These are phyloP conservation scores for Caenorhabditis angaria DNA, from an alignment of 2,888 invertebrate genomes.

Conservation along the genomic window DNA sequence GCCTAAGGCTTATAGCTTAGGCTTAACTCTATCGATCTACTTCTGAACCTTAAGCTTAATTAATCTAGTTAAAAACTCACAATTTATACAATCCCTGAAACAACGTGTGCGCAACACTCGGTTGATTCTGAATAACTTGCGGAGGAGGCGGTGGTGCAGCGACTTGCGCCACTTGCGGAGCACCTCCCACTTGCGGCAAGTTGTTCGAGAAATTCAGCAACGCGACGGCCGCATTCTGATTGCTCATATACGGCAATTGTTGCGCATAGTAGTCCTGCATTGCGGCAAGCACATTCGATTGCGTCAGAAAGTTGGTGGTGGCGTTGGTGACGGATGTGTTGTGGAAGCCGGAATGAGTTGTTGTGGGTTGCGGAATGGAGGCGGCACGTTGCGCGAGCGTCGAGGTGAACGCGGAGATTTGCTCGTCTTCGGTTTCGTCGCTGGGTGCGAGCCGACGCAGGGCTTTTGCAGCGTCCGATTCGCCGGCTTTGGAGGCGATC, in stretches of 20 bases:
- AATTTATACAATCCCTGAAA: constrained; percentile 31
- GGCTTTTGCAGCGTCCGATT: constrained; percentile 42
- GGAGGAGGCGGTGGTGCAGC: constrained; percentile 16
- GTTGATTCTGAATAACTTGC: constrained; percentile 8
- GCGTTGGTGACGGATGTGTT: constrained; percentile 21
- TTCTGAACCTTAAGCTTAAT: too few relatives aligned
- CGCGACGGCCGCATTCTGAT: constrained; percentile 57
- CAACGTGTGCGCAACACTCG: constrained; percentile 8
- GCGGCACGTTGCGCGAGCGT: constrained; percentile 17
- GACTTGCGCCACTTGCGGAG: constrained; percentile 13
- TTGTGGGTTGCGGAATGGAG: constrained; percentile 27
- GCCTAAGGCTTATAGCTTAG: too few relatives aligned
- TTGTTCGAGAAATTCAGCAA: constrained; percentile 53
- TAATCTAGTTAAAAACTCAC: constrained; percentile 14
- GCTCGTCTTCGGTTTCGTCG: constrained; percentile 60
- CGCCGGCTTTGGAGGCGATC: constrained; percentile 65
- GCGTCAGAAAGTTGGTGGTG: constrained; percentile 55
- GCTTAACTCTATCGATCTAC: too few relatives aligned
- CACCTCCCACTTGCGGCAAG: constrained; percentile 34
- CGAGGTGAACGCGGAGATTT: constrained; percentile 56
- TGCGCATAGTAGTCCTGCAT: constrained; percentile 70
- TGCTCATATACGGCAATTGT: constrained; percentile 38
- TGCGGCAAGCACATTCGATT: constrained; percentile 65
- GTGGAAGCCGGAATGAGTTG: constrained; percentile 13
- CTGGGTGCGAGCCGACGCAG: constrained; percentile 36